phyloP scores from a whole-genome alignment of 2,797 vertebrate species.

The Poecilia gillii region DNA sequence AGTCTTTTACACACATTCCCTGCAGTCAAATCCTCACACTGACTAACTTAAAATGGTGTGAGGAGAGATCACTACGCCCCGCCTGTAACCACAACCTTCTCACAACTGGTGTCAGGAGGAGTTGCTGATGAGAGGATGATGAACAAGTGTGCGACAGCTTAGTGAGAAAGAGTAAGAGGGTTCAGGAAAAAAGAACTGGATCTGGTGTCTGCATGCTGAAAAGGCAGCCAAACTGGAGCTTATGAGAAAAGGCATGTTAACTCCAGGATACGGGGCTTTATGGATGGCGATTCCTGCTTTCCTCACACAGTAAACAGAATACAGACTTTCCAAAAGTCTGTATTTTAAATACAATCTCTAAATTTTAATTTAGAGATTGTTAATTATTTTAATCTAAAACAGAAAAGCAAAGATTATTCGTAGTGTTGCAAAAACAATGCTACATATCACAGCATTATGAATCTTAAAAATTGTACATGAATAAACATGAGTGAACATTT shows the following conservation, averaged over 20 bases:
- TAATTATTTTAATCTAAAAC: neutral
- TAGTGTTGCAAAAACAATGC: neutral
- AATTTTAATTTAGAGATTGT: too few species aligned
- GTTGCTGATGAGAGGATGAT: slow-evolving; percentile 25
- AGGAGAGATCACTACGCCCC: slow-evolving; percentile 43
- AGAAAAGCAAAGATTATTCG: neutral
- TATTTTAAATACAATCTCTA: neutral
- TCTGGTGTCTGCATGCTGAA: slow-evolving; percentile 40
- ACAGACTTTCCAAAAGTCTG: slow-evolving; percentile 7
- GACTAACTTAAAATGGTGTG: slow-evolving; percentile 40
- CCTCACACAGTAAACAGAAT: slow-evolving; percentile 44
- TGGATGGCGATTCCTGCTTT: slow-evolving; percentile 45
- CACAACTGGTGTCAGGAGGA: slow-evolving; percentile 44
- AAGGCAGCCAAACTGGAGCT: slow-evolving; percentile 50
- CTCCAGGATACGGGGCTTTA: slow-evolving; percentile 30
- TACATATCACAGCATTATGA: neutral
- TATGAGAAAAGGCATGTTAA: slow-evolving; percentile 22
- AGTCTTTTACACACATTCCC: slow-evolving; percentile 41
- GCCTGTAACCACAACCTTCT: slow-evolving; percentile 51
- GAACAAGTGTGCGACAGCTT: slow-evolving; percentile 32
- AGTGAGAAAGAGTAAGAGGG: slow-evolving; percentile 36
- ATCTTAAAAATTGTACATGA: neutral
- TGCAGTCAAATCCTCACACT: slow-evolving; percentile 32
- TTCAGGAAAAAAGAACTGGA: slow-evolving; percentile 31
- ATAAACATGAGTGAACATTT: neutral